These are phyloP conservation scores for Ornithoptera alexandrae DNA, from an alignment of 2,888 invertebrate species.

Conservation along the genomic window DNA sequence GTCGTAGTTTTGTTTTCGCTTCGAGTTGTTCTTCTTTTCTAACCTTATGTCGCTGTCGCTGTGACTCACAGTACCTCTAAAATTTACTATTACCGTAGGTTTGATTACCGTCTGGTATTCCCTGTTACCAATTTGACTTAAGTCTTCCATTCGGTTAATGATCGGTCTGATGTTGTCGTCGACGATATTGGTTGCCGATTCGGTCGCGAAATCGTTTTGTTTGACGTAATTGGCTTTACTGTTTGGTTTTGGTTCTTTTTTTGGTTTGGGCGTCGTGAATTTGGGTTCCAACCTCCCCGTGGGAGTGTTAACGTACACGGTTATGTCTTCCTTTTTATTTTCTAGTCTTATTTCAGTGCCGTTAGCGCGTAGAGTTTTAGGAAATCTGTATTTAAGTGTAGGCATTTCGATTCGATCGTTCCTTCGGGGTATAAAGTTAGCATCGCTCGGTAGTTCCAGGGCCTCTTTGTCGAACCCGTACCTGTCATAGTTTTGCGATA, in stretches of 20 bases:
- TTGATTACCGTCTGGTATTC: constrained; percentile 72
- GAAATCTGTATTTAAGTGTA: constrained; percentile 61
- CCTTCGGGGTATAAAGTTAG: constrained; percentile 63
- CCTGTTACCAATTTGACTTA: constrained; percentile 72
- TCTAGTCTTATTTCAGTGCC: constrained; percentile 41
- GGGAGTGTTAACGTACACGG: constrained; percentile 57
- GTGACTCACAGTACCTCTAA: constrained; percentile 64
- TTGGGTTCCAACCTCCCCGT: constrained; percentile 44
- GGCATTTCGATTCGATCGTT: constrained; percentile 73
- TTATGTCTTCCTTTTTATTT: constrained; percentile 54
- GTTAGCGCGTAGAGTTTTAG: constrained; percentile 54
- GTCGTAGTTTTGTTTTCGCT: constrained; percentile 40
- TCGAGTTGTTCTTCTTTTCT: constrained; percentile 52
- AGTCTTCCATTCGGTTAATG: constrained; percentile 64
- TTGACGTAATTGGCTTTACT: constrained; percentile 44
- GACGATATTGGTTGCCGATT: constrained; percentile 33
- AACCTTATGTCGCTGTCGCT: constrained; percentile 64
- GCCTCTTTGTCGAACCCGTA: constrained; percentile 57
- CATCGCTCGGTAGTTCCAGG: constrained; percentile 55
- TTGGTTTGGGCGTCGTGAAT: constrained; percentile 52
- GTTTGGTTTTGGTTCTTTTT: constrained; percentile 43
- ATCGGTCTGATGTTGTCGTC: constrained; percentile 43
- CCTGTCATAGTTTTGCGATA: constrained; percentile 54
- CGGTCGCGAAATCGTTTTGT: constrained; percentile 38
- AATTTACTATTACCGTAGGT: constrained; percentile 72